Base-by-base conservation (phyloP, 2,797 vertebrate species). In the Malurus leucopterus region DNA sequence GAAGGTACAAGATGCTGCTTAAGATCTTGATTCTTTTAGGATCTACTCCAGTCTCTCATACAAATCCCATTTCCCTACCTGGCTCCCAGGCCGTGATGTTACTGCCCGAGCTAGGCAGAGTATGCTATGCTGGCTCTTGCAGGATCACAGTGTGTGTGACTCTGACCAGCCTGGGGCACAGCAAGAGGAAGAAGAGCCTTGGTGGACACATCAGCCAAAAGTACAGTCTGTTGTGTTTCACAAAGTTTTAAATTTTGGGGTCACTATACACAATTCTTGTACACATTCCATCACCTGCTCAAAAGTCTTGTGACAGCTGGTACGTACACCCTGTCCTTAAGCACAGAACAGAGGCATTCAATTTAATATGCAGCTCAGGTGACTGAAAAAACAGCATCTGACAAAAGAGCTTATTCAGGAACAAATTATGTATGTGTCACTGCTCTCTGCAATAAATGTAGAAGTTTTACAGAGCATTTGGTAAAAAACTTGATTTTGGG, bases 371-470 rank as follows among this genome's bases (percentile, higher is more conserved):
- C 79, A 70, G 44, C 63, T 89, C 73, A 69, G 46, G 63, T 80
- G 49, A 72, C 47, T 38, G 32, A 71, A 65, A 40, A 64, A 80
- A 8, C 43, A 71, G 32, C 11, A 2, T 58, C 71, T 76, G 61
- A 81, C 46, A 55, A 86, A 93, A 86, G 2, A 83, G 70, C 68
- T 86, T 79, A 57, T 79, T 79, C 73, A 76, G 64, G 79, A 93
- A 84, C 46, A 93, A 91, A 92, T 89, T 84, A 84, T 47, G 14
- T 34, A 73, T n/a, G 59, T 69, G 61, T 54, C 82, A 70, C 73
- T 51, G 61, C 50, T 64, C 76, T 79, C 70, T 64, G 70, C 40
- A 85, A 77, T 75, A 70, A 92, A 81, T 15, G 29, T 11, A 13
- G 9, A 22, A 72, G 70, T 61, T 89, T 80, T 91, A 89, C 64